These are phyloP conservation scores for Camponotus fellah DNA, from an alignment of 2,888 invertebrate species.

Conservation along the genomic window DNA sequence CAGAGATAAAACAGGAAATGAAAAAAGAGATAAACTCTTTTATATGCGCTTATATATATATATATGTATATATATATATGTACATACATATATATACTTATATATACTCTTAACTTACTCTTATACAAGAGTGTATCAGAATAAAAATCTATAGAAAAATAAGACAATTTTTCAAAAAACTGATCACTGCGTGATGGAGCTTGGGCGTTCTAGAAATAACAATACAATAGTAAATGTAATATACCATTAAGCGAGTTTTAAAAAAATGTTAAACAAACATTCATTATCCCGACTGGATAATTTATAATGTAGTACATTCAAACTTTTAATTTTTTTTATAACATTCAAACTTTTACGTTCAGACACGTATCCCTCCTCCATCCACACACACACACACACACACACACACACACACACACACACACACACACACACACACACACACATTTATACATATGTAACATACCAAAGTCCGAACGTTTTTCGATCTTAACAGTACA, in stretches of 20 bases:
- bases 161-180: neutral
- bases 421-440: neutral
- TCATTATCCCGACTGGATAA: neutral
- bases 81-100: too few relatives aligned
- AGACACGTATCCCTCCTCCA: neutral
- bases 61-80: too few relatives aligned
- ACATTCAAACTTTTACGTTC: neutral
- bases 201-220: neutral
- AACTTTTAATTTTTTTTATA: neutral
- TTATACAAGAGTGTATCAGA: neutral
- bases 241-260: neutral
- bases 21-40: neutral
- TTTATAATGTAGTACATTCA: neutral
- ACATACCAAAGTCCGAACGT: neutral
- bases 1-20: neutral
- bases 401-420: neutral
- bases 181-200: neutral
- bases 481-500: neutral
- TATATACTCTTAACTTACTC: too few relatives aligned
- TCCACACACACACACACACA: neutral
- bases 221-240: neutral
- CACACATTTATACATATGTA: neutral
- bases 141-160: neutral
- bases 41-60: too few relatives aligned
- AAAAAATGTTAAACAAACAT: slow-evolving; percentile 14